A percentile compares a stretch with the other conserved stretches of the same genome.
Conservation (phyloP, 2,888 invertebrate species). For the Sinohyriopsis cumingii region DNA sequence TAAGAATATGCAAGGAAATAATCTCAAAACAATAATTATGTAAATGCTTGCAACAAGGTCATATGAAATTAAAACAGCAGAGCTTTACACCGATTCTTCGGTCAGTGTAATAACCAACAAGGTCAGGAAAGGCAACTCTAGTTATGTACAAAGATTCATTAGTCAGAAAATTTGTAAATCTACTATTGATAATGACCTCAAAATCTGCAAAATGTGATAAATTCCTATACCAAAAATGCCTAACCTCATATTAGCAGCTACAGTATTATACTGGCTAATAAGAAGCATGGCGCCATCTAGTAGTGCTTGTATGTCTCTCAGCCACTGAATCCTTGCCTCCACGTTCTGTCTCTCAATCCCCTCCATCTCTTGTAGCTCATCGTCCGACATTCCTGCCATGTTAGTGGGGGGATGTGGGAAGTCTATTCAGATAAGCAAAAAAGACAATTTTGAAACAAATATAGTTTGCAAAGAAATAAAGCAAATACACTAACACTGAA, state of each 20-base stretch:
- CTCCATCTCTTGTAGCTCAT: slow-evolving; percentile 91
- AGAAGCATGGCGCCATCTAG: slow-evolving; percentile 94
- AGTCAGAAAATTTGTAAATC: too few species aligned
- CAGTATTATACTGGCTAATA: slow-evolving; percentile 88
- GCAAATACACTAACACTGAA: too few species aligned
- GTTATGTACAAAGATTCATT: too few species aligned
- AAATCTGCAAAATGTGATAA: too few species aligned
- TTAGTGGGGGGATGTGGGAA: slow-evolving; percentile 69
- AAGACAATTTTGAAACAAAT: not conserved
- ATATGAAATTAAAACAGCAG: too few species aligned
- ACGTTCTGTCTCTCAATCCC: slow-evolving; percentile 89
- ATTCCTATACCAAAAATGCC: slow-evolving; percentile 6
- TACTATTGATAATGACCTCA: too few species aligned
- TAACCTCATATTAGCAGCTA: slow-evolving; percentile 58
- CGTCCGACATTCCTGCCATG: slow-evolving; percentile 83
- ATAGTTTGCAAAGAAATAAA: not conserved
- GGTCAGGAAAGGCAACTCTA: too few species aligned
- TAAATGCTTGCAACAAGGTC: too few species aligned
- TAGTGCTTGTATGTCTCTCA: slow-evolving; percentile 89
- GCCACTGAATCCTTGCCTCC: slow-evolving; percentile 89
- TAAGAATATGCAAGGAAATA: too few species aligned
- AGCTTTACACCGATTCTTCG: too few species aligned
- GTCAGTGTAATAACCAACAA: too few species aligned
- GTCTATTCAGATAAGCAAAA: slow-evolving; percentile 27
- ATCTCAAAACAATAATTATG: too few species aligned